These are phyloP conservation scores for Orbicella faveolata DNA, from an alignment of 64 coral and sea anemone genomes.

Conservation along the genomic window DNA sequence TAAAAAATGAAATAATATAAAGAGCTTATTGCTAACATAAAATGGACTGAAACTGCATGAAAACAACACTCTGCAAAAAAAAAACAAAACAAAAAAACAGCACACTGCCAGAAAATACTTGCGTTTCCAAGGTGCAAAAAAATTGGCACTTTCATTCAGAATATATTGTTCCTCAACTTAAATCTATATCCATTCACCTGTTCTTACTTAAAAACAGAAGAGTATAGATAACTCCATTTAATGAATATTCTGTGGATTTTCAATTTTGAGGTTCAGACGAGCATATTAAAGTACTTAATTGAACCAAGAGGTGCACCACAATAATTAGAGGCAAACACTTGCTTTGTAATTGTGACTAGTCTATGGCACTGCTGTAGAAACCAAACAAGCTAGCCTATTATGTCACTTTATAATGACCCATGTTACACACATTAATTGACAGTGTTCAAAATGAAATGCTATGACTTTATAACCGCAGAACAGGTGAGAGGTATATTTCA, in stretches of 20 bases:
- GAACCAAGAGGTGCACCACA: neutral
- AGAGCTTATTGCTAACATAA: too few species aligned
- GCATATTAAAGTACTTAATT: neutral
- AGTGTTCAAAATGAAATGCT: neutral
- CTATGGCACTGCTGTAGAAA: neutral
- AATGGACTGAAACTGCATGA: too few species aligned
- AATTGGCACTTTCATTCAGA: too few species aligned
- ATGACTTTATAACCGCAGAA: neutral
- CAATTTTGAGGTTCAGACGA: neutral
- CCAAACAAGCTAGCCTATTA: neutral
- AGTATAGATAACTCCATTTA: neutral
- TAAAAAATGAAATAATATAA: too few species aligned
- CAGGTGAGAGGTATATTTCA: neutral
- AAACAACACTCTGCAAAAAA: too few species aligned
- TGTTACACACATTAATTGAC: neutral
- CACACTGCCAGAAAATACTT: too few species aligned
- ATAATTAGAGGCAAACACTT: slow-evolving; percentile 1
- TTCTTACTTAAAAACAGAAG: neutral
- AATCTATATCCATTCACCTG: too few species aligned
- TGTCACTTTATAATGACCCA: neutral
- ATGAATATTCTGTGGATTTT: neutral
- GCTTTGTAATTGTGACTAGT: neutral
- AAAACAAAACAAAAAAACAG: too few species aligned
- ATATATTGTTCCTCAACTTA: too few species aligned
- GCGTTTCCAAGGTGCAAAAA: too few species aligned